Conservation (phyloP, 2,797 vertebrate species). For the Periparus ater region DNA sequence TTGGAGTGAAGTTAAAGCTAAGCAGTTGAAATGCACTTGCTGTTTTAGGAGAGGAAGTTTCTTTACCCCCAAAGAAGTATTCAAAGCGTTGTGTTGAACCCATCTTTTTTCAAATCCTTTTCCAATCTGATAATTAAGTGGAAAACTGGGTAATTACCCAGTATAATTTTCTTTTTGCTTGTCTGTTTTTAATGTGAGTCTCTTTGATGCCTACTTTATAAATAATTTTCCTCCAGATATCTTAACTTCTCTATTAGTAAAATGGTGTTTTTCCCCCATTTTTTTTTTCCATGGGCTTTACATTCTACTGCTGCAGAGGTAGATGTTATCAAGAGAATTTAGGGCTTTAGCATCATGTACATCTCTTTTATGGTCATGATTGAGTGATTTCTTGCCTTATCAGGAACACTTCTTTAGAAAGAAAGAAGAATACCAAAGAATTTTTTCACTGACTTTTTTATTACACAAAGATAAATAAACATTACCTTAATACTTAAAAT, state of each 20-base stretch:
- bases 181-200: neutral
- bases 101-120: neutral
- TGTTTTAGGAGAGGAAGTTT: neutral
- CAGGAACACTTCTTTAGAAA: neutral
- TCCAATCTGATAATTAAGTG: accelerated
- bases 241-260: neutral
- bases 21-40: accelerated
- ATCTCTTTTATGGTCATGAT: neutral
- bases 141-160: neutral
- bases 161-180: neutral
- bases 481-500: neutral
- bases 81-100: neutral
- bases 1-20: neutral
- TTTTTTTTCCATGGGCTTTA: neutral
- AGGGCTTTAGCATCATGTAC: neutral
- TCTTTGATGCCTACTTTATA: neutral
- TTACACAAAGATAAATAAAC: slow-evolving; percentile 42
- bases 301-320: neutral
- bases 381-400: neutral
- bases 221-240: neutral
- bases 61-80: neutral
- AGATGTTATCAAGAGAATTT: neutral
- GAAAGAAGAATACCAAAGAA: neutral
- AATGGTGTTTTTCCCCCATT: neutral
- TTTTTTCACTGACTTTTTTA: neutral